A percentile compares a stretch with the other conserved stretches of the same genome.
phyloP scores from a whole-genome alignment of 2,888 invertebrate genomes.

The Antitype chi region DNA sequence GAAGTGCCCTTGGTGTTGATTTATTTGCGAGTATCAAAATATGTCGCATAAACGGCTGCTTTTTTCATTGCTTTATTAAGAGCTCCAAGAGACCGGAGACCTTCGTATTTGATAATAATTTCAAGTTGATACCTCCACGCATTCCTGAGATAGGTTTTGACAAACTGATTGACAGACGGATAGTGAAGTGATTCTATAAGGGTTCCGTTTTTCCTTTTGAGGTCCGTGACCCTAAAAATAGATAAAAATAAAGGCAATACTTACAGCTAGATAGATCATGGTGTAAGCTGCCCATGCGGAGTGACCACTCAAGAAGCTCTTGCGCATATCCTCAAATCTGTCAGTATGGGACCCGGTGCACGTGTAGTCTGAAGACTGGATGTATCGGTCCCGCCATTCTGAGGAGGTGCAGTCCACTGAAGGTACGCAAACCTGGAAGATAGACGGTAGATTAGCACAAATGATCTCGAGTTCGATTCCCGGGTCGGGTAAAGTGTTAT shows the following conservation, averaged over 20 bases:
- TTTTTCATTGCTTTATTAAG: too few species aligned
- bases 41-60: too few species aligned
- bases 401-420: slow-evolving; percentile 91
- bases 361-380: slow-evolving; percentile 92
- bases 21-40: too few species aligned
- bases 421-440: slow-evolving; percentile 94
- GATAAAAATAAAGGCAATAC: slow-evolving; percentile 76
- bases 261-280: slow-evolving; percentile 96
- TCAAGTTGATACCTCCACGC: too few species aligned
- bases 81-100: too few species aligned
- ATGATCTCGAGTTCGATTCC: too few species aligned
- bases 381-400: slow-evolving; percentile 91
- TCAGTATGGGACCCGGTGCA: slow-evolving; percentile 89
- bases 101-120: too few species aligned
- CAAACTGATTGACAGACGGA: background rate
- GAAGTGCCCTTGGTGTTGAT: too few species aligned
- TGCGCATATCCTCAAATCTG: slow-evolving; percentile 92
- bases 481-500: too few species aligned
- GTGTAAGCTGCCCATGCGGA: slow-evolving; percentile 96
- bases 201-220: background rate
- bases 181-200: background rate
- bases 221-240: background rate
- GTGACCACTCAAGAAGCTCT: slow-evolving; percentile 98
- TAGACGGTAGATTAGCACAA: background rate
- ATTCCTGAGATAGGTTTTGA: too few species aligned